These are phyloP conservation scores for Rhodophaea formosa DNA, from an alignment of 2,888 invertebrate genomes.

Conservation along the genomic window DNA sequence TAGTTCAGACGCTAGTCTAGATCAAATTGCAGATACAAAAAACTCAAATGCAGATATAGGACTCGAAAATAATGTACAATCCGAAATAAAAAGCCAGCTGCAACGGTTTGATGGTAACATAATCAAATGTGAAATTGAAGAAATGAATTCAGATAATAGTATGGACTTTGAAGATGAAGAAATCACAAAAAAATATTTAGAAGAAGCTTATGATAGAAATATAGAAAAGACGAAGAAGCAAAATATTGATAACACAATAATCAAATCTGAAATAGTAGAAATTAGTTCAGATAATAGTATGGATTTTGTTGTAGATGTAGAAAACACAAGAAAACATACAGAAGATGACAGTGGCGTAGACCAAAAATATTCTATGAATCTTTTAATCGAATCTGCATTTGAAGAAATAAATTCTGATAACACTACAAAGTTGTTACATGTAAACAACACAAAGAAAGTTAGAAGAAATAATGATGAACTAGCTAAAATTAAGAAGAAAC, in stretches of 20 bases:
- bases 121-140: background rate
- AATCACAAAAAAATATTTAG: background rate
- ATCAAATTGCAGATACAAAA: no score
- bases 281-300: background rate
- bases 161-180: background rate
- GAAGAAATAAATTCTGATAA: background rate
- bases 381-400: background rate
- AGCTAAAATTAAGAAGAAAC: constrained; percentile 17
- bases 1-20: no score
- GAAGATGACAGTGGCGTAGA: background rate
- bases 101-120: background rate
- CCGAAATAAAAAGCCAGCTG: background rate
- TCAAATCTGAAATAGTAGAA: background rate
- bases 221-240: background rate
- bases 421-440: background rate
- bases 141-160: background rate
- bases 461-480: background rate
- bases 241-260: background rate
- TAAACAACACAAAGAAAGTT: background rate
- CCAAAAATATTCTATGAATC: no score
- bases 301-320: background rate
- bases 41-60: no score
- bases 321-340: background rate
- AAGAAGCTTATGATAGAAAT: background rate
- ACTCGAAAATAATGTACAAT: background rate